These are phyloP conservation scores for Gorsachius magnificus DNA, from an alignment of 2,797 vertebrate species.

Conservation along the genomic window DNA sequence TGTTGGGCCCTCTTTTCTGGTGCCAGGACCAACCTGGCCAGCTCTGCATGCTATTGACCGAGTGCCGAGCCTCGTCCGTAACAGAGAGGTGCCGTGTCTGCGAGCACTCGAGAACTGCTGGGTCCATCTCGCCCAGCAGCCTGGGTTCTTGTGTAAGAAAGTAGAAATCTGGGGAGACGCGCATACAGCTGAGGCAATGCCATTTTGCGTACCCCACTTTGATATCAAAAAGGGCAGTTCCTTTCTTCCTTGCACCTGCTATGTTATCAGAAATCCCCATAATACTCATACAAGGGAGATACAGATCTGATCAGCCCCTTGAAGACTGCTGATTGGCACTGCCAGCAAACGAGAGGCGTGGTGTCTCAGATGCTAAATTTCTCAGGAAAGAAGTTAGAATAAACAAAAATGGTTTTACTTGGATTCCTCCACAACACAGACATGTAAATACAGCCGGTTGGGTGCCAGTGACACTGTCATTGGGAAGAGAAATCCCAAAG, in stretches of 20 bases:
- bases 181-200: neutral
- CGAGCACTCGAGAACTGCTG: neutral
- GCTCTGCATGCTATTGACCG: neutral
- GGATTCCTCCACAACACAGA: neutral
- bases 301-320: neutral
- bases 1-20: neutral
- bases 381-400: constrained; percentile 2
- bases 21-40: neutral
- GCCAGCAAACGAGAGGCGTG: neutral
- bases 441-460: neutral
- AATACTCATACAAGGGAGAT: neutral
- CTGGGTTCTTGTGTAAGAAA: neutral
- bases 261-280: neutral
- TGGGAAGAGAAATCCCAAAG: neutral
- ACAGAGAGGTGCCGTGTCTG: neutral
- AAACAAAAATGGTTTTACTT: neutral
- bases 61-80: fast-evolving
- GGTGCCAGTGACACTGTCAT: neutral
- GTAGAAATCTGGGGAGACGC: fast-evolving
- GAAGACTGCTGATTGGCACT: neutral
- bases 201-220: neutral
- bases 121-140: neutral
- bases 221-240: neutral
- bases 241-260: neutral
- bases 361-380: neutral